phyloP scores from a whole-genome alignment of 2,113 vertebrate genomes.

The Beaufortia kweichowensis region DNA sequence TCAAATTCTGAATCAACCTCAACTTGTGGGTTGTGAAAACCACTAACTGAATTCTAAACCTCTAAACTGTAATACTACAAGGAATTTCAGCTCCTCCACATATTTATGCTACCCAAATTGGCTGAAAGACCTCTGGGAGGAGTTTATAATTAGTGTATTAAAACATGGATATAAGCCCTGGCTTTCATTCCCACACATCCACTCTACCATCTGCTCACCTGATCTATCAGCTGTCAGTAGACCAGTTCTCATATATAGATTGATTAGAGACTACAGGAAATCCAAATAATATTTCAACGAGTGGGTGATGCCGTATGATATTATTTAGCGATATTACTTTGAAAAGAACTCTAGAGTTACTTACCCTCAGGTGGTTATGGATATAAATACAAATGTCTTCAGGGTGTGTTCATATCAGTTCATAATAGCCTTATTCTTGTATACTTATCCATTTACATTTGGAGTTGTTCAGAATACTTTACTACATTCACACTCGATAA shows the following conservation, averaged over 20 bases:
- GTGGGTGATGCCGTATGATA: neutral
- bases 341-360: neutral
- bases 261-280: constrained; percentile 1
- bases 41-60: constrained; percentile 2
- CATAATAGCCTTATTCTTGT: neutral
- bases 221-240: constrained; percentile 22
- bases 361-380: neutral
- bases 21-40: constrained; percentile 4
- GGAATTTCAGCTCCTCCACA: constrained; percentile 17
- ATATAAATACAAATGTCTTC: neutral
- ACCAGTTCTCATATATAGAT: constrained; percentile 12
- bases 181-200: constrained; percentile 25
- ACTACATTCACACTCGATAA: neutral
- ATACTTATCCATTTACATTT: neutral
- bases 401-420: neutral
- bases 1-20: constrained; percentile 17
- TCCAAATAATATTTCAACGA: constrained; percentile 1
- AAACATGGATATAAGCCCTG: constrained; percentile 23
- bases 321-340: neutral
- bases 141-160: constrained; percentile 26
- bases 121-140: constrained; percentile 12
- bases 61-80: constrained; percentile 12
- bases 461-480: neutral
- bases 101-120: neutral
- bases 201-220: constrained; percentile 28